Evolutionary conservation across 92 coral and sea anemone species (phyloP).

Genomic region (Porites rus): DNA sequence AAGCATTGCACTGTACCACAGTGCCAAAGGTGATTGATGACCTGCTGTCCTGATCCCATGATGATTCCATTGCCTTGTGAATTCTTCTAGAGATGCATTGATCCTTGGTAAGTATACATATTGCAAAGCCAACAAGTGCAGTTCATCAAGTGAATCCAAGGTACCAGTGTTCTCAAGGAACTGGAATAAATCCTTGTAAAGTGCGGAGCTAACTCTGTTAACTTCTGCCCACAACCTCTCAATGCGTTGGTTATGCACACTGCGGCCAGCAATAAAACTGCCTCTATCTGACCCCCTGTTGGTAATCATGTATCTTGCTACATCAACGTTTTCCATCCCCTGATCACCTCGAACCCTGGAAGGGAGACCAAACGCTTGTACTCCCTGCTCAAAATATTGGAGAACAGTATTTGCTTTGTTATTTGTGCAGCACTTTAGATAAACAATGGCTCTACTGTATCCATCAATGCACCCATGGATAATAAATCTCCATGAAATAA

Average conservation of each 20-base stretch:
- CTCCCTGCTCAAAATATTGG: slow-evolving; percentile 58
- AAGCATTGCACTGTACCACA: slow-evolving; percentile 56
- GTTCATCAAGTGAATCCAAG: slow-evolving; percentile 52
- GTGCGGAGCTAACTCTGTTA: slow-evolving; percentile 40
- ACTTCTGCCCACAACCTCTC: slow-evolving; percentile 58
- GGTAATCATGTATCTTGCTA: slow-evolving; percentile 64
- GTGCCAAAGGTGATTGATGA: slow-evolving; percentile 58
- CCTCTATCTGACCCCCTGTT: slow-evolving; percentile 56
- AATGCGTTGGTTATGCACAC: slow-evolving; percentile 46
- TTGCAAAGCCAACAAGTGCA: slow-evolving; percentile 66
- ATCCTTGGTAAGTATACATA: slow-evolving; percentile 48
- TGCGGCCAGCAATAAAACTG: slow-evolving; percentile 54
- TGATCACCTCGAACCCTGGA: slow-evolving; percentile 68
- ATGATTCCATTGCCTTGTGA: slow-evolving; percentile 55
- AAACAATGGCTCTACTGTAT: slow-evolving; percentile 58
- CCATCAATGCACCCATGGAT: slow-evolving; percentile 64
- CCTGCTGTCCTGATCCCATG: slow-evolving; percentile 60
- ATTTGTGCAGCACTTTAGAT: slow-evolving; percentile 53
- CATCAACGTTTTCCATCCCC: slow-evolving; percentile 61
- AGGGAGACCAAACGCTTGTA: slow-evolving; percentile 61
- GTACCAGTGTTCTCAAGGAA: slow-evolving; percentile 32
- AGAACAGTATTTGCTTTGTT: slow-evolving; percentile 64
- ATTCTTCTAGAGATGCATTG: slow-evolving; percentile 50
- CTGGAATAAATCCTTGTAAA: slow-evolving; percentile 32
- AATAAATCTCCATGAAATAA: slow-evolving; percentile 62